Base-by-base conservation (phyloP, 2,797 vertebrate genomes). In the Erethizon dorsatum region DNA sequence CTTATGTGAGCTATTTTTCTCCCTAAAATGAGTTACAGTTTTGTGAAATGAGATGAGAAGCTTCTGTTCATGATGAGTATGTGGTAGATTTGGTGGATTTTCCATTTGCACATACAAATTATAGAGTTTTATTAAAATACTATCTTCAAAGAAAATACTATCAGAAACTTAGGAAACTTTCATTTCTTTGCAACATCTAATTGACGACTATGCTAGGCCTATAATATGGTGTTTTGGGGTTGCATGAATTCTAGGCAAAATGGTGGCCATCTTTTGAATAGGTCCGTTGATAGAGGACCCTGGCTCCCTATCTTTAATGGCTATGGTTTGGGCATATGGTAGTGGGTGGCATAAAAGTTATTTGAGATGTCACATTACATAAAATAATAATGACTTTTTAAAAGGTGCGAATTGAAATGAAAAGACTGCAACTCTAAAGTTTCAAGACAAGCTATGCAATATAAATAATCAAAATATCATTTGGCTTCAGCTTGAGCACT, bases 381-480 rank as follows among this genome's bases (percentile, higher is more conserved):
- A 95, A 84, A 95, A 95, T 96, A 97, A 97, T 96, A 96, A 88
- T 93, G 96, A 95, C 94, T 97, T 96, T 93, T n/a, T 57, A 97
- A 97, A 97, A 97, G 82, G 88, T 93, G 91, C 77, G 94, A 95
- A 96, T 95, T 94, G 95, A 98, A 96, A 97, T 37, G 28, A 95
- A 98, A 98, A 88, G 50, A 87, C 92, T 95, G 52, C 82, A 57
- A 59, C 96, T 97, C 94, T 93, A 96, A 94, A 97, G 79, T 97
- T 98, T 98, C 95, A 95, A 96, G 97, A 52, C 41, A 93, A 97
- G 90, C 91, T 93, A 96, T 95, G 96, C 45, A 97, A 94, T 94
- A 86, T 97, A 98, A 98, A 96, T 96, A 98, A 97, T 97, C 98
- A 96, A 97, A 98, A 98, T 97, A 97, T 96, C 97, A 97, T 78